A percentile compares a stretch with the other conserved stretches of the same genome.
These are phyloP conservation scores for Priocnemis perturbator DNA, from an alignment of 2,888 invertebrate species.

Conservation along the genomic window DNA sequence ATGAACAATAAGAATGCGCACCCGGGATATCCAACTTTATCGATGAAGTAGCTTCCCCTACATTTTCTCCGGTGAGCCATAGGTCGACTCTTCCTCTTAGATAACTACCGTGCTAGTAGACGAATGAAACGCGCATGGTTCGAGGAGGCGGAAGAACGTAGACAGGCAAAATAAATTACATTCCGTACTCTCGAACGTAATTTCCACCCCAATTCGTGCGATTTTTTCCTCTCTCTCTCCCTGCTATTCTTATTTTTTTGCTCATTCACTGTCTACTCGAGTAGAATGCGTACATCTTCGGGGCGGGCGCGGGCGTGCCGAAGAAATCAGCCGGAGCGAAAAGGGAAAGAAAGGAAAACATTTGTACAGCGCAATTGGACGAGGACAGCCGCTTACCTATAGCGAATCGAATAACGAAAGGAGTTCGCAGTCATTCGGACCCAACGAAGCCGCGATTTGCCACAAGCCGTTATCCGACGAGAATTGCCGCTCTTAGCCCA, in stretches of 20 bases:
- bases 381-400: no score
- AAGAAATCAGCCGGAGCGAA: no score
- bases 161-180: slow-evolving; percentile 43
- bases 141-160: slow-evolving; percentile 9
- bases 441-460: no score
- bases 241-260: not conserved
- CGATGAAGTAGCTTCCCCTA: not conserved
- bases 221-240: slow-evolving; percentile 21
- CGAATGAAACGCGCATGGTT: slow-evolving; percentile 26
- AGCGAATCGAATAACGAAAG: no score
- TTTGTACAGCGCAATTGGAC: no score
- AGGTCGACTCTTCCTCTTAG: slow-evolving; percentile 35
- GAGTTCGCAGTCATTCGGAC: no score
- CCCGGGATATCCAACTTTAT: slow-evolving; percentile 20
- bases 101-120: slow-evolving; percentile 27
- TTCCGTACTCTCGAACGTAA: slow-evolving; percentile 22
- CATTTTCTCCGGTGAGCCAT: slow-evolving; percentile 10
- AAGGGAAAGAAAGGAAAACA: no score
- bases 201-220: slow-evolving; percentile 30
- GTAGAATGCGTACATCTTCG: no score
- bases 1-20: slow-evolving; percentile 9
- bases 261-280: no score
- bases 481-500: no score
- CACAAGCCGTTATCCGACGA: no score
- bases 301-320: no score